Evolutionary conservation across 2,113 vertebrate genomes (phyloP), one percentile per base, ranked within the genome.

Genomic region (Prionailurus viverrinus): DNA sequence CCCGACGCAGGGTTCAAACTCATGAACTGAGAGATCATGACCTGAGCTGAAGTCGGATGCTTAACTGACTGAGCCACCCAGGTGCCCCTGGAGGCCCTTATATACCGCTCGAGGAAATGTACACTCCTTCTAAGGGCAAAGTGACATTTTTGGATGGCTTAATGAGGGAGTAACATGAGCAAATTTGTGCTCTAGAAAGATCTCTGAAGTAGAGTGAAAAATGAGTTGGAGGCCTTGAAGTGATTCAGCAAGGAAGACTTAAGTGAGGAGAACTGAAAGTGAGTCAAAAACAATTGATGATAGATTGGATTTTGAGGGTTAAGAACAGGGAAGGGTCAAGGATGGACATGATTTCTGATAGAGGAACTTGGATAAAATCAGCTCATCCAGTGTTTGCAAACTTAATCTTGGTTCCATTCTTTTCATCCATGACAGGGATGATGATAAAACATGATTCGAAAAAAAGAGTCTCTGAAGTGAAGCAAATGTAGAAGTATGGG

Each of bases 31-130:
- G 58, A 61, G 21, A 61, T 61, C 21, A 23, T 61, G 58, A 61
- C 58, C 21, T 61, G 58, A 61, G 18, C 58, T 61, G 58, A 61
- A 23, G 58, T 61, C 58, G 3, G 21, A 61, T 7, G 21, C 58
- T 61, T 61, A 61, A 23, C 58, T 3, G 18, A 61, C 58, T 61
- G 58, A 61, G 58, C 58, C 58, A 23, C 58, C 21, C 21, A 23
- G 58, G 58, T 61, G 58, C 23, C 58, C 58, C 58, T 3, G 58
- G 58, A 45, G 53, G 14, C 2, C 45, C 19, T 78, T 66, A 11
- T 39, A 11, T 3, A 10, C 19, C 0, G 2, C 48, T 51, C 33
- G 6, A 23, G 55, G 18, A 3, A 5, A 2, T 48, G 7, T 33
- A 39, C 58, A 39, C 0, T 0, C 14, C 29, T 33, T 36, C n/a